Percentiles rank a stretch among this genome's conserved stretches.
Conservation (phyloP, 2,888 invertebrate species). For the Diarsia dahlii region DNA sequence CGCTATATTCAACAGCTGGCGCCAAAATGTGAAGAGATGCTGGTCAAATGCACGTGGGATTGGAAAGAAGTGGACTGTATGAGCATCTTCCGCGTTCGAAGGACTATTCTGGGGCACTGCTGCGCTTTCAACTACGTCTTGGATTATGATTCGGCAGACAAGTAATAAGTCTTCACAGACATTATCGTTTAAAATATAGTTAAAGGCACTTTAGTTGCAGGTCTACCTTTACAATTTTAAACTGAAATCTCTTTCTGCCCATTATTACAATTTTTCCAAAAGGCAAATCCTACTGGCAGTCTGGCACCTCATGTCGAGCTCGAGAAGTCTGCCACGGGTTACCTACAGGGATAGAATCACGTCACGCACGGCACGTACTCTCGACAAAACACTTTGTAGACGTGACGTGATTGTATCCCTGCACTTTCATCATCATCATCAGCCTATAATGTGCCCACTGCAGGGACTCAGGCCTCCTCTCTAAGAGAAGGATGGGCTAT, state of each 20-base stretch:
- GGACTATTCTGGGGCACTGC: conserved; percentile 91
- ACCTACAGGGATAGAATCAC: background rate
- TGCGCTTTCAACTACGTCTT: conserved; percentile 90
- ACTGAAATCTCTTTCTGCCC: background rate
- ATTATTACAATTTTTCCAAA: background rate
- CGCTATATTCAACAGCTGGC: conserved; percentile 77
- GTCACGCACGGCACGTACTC: background rate
- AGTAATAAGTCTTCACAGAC: conserved; percentile 45
- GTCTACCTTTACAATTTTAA: background rate
- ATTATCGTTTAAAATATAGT: background rate
- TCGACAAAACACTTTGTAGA: no score
- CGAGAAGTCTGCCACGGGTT: background rate
- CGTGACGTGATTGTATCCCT: no score
- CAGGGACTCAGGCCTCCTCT: no score
- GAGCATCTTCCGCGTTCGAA: conserved; percentile 83
- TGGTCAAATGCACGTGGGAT: conserved; percentile 87
- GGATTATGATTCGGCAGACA: conserved; percentile 72
- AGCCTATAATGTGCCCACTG: no score
- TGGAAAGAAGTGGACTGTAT: conserved; percentile 79
- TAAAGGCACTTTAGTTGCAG: background rate
- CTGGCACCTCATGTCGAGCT: background rate
- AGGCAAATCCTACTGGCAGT: background rate
- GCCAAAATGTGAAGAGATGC: conserved; percentile 88
- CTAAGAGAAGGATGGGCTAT: no score
- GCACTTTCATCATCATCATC: no score